Percentiles rank a stretch among this genome's conserved stretches.
phyloP scores from a whole-genome alignment of 2,113 vertebrate genomes.

The Archocentrus centrarchus region DNA sequence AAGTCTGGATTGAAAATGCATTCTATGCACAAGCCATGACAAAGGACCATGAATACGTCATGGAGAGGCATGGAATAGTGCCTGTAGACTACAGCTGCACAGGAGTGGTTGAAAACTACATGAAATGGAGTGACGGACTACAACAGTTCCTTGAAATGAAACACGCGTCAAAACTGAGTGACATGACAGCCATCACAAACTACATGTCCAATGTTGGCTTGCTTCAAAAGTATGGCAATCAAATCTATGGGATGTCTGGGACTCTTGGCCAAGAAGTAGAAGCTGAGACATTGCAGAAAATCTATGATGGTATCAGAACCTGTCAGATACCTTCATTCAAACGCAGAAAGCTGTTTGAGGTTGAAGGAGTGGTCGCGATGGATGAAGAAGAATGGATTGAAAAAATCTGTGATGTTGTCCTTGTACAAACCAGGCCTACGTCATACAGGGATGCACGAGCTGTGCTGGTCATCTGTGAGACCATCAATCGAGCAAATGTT shows the following conservation, averaged over 20 bases:
- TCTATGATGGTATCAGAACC: slow-evolving; percentile 30
- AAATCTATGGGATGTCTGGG: slow-evolving; percentile 75
- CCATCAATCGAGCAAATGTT: slow-evolving; percentile 62
- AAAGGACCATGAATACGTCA: slow-evolving; percentile 61
- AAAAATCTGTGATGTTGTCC: slow-evolving; percentile 54
- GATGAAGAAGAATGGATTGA: slow-evolving; percentile 57
- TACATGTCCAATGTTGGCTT: slow-evolving; percentile 76
- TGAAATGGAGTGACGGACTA: slow-evolving; percentile 72
- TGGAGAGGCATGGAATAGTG: slow-evolving; percentile 54
- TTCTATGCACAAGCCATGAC: slow-evolving; percentile 59
- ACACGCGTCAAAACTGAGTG: slow-evolving; percentile 65
- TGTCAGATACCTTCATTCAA: slow-evolving; percentile 74
- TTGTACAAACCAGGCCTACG: not conserved
- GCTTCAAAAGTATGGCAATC: slow-evolving; percentile 56
- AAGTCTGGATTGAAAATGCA: slow-evolving; percentile 75
- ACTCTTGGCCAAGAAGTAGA: slow-evolving; percentile 74
- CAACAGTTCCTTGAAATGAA: slow-evolving; percentile 82
- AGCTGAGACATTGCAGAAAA: slow-evolving; percentile 57
- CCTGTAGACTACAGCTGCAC: slow-evolving; percentile 77
- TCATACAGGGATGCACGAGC: slow-evolving; percentile 56
- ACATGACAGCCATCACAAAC: slow-evolving; percentile 73
- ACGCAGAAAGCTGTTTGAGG: slow-evolving; percentile 74
- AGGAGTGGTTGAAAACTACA: slow-evolving; percentile 75
- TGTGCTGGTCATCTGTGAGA: slow-evolving; percentile 77
- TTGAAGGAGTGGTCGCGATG: slow-evolving; percentile 32